phyloP scores from a whole-genome alignment of 2,797 vertebrate species.

The Heliangelus exortis region DNA sequence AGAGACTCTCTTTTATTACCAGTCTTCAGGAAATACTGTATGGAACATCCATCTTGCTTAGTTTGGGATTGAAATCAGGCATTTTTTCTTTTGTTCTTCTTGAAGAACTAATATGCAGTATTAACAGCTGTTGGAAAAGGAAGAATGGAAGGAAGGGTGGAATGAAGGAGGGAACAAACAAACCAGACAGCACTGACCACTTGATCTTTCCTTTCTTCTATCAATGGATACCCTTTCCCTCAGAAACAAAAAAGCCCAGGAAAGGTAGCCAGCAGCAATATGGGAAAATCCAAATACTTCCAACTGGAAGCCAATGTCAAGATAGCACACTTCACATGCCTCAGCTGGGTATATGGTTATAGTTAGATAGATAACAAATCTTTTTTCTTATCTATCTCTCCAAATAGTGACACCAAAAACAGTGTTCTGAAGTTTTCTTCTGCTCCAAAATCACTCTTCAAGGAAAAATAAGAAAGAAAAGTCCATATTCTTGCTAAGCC shows the following conservation, averaged over 20 bases:
- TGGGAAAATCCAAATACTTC: rapidly evolving
- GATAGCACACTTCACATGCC: neutral
- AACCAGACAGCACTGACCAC: neutral
- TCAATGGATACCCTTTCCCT: neutral
- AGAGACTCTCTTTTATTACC: neutral
- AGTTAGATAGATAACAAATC: neutral
- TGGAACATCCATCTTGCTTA: neutral
- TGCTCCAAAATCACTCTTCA: neutral
- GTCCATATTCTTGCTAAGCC: neutral
- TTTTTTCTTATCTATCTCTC: neutral
- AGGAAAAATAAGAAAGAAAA: neutral
- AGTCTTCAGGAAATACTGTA: neutral
- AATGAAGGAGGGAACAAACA: neutral
- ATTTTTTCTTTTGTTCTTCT: neutral
- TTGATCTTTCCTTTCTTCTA: neutral
- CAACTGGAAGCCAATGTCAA: neutral
- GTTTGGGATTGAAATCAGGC: neutral
- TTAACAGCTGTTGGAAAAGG: neutral
- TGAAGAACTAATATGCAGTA: neutral
- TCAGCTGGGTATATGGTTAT: neutral
- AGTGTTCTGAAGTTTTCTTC: neutral
- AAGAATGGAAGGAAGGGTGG: neutral
- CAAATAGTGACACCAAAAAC: neutral
- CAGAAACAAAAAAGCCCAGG: neutral
- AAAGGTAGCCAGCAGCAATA: neutral